These are phyloP conservation scores for Pseudomugil gertrudae DNA, from an alignment of 2,797 vertebrate genomes.

Conservation along the genomic window DNA sequence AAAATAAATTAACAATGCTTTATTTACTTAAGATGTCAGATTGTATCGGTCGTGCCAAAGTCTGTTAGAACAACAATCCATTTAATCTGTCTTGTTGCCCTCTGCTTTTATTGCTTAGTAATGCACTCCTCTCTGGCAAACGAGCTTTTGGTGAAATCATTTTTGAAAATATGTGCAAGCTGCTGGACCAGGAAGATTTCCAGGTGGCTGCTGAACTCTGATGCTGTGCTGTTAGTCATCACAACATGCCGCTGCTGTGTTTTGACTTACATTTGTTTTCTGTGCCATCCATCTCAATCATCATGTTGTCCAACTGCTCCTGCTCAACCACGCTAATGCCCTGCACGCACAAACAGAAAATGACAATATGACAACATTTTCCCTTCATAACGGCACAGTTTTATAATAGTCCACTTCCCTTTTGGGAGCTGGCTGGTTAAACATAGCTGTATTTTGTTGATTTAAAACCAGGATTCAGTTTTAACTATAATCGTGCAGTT, in stretches of 20 bases:
- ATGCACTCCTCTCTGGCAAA: conserved; percentile 20
- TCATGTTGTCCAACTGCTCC: conserved; percentile 92
- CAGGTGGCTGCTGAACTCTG: conserved; percentile 20
- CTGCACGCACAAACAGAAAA: conserved; percentile 37
- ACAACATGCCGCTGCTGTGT: not conserved
- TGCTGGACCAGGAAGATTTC: conserved; percentile 13
- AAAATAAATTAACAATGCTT: conserved; percentile 21
- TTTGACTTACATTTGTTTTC: conserved; percentile 94
- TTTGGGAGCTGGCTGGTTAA: not conserved
- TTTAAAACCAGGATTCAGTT: not conserved
- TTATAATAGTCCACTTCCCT: not conserved
- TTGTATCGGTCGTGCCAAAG: conserved; percentile 11
- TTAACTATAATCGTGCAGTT: no score
- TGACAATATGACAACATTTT: not conserved
- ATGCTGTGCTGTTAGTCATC: conserved; percentile 13
- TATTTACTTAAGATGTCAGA: conserved; percentile 25
- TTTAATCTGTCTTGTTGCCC: conserved; percentile 10
- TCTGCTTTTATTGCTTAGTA: conserved; percentile 30
- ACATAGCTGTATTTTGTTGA: not conserved
- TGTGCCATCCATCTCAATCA: conserved; percentile 96
- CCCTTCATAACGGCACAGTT: not conserved
- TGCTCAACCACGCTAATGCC: conserved; percentile 89
- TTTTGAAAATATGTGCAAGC: conserved; percentile 7
- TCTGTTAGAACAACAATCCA: conserved; percentile 8
- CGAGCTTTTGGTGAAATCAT: conserved; percentile 2